These are phyloP conservation scores for Trichoplusia ni DNA, from an alignment of 1,140 invertebrate genomes.

Conservation along the genomic window DNA sequence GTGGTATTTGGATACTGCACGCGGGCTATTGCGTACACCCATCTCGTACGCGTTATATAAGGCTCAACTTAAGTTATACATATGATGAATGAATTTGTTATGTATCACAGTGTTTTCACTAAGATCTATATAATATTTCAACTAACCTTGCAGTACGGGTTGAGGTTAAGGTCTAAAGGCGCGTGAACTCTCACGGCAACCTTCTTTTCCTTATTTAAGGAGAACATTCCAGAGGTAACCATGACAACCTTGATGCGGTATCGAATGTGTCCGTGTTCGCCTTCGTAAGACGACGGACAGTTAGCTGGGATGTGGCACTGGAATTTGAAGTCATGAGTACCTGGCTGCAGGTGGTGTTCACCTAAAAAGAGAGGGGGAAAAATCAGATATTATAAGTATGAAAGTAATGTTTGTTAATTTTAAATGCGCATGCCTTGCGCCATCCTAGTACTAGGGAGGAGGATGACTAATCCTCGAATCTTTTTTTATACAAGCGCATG, in stretches of 20 bases:
- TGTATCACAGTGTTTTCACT: too few relatives aligned
- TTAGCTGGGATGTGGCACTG: constrained; percentile 83
- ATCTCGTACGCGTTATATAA: neutral
- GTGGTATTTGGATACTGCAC: too few relatives aligned
- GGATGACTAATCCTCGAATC: too few relatives aligned
- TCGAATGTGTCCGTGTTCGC: constrained; percentile 87
- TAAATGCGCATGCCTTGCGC: too few relatives aligned
- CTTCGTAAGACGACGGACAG: constrained; percentile 91
- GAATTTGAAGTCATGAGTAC: constrained; percentile 86
- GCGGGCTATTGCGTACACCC: neutral
- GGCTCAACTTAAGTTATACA: too few relatives aligned
- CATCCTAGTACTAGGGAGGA: too few relatives aligned
- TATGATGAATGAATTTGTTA: too few relatives aligned
- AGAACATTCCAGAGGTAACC: constrained; percentile 91
- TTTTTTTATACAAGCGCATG: too few relatives aligned
- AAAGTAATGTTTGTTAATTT: too few relatives aligned
- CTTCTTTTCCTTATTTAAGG: constrained; percentile 88
- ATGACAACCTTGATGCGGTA: constrained; percentile 91
- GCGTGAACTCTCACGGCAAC: constrained; percentile 89
- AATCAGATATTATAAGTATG: neutral
- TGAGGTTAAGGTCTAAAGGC: constrained; percentile 90
- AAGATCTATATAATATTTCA: constrained; percentile 33
- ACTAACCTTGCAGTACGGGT: constrained; percentile 77
- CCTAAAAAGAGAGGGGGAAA: constrained; percentile 48
- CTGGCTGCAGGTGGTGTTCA: constrained; percentile 83